A percentile compares a stretch with the other conserved stretches of the same genome.
These are phyloP conservation scores for Tridacna crocea DNA, from an alignment of 2,888 invertebrate genomes.

Conservation along the genomic window DNA sequence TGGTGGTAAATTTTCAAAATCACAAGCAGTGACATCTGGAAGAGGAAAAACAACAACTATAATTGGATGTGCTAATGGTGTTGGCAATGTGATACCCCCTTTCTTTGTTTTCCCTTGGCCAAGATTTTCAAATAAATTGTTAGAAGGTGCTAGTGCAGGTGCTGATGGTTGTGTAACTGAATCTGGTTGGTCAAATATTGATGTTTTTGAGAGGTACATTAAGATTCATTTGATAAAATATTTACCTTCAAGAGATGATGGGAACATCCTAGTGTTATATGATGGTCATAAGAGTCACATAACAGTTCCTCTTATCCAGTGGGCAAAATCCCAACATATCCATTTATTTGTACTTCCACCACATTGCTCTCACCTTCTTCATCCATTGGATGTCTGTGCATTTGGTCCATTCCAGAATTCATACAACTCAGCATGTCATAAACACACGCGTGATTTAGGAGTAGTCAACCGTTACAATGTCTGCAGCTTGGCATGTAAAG, in stretches of 20 bases:
- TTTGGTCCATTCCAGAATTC: slow-evolving; percentile 10
- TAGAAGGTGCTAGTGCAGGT: slow-evolving; percentile 44
- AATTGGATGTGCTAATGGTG: slow-evolving; percentile 41
- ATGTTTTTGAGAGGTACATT: slow-evolving; percentile 43
- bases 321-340: slow-evolving; percentile 42
- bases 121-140: slow-evolving; percentile 21
- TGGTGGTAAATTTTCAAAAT: slow-evolving; percentile 22
- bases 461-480: slow-evolving; percentile 3
- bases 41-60: slow-evolving; percentile 27
- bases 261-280: slow-evolving; percentile 39
- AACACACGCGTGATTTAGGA: neutral
- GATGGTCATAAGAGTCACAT: slow-evolving; percentile 56
- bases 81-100: slow-evolving; percentile 31
- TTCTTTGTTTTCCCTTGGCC: slow-evolving; percentile 38
- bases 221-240: slow-evolving; percentile 30
- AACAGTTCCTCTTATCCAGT: slow-evolving; percentile 44
- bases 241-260: slow-evolving; percentile 14
- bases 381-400: slow-evolving; percentile 3
- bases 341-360: slow-evolving; percentile 54
- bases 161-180: slow-evolving; percentile 21
- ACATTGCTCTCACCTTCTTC: slow-evolving; percentile 41
- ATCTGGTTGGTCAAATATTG: slow-evolving; percentile 42
- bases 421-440: neutral
- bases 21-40: slow-evolving; percentile 42
- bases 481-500: slow-evolving; percentile 10